These are phyloP conservation scores for Odontamblyopus rebecca DNA, from an alignment of 2,797 vertebrate genomes.

Conservation along the genomic window DNA sequence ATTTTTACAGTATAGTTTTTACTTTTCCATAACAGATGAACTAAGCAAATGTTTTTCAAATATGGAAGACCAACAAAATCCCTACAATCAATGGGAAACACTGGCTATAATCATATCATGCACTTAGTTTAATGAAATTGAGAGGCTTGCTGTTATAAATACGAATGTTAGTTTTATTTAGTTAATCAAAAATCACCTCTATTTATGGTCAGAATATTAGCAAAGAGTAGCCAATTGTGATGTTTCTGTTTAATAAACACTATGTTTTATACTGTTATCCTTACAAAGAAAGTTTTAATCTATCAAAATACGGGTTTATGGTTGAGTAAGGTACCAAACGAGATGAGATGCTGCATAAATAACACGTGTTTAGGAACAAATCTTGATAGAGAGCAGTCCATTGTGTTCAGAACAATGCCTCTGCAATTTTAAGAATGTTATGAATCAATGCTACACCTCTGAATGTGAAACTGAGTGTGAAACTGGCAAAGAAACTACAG, in stretches of 20 bases:
- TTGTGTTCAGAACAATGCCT: neutral
- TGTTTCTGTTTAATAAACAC: too few relatives aligned
- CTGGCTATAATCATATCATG: neutral
- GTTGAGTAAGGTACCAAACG: neutral
- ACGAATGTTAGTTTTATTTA: neutral
- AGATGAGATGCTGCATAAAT: neutral
- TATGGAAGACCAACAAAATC: neutral
- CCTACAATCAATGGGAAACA: neutral
- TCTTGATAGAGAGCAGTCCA: neutral
- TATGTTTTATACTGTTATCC: too few relatives aligned
- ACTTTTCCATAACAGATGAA: too few relatives aligned
- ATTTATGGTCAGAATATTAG: too few relatives aligned
- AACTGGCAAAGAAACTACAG: neutral
- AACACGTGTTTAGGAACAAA: neutral
- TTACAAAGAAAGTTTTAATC: too few relatives aligned
- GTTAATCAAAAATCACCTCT: too few relatives aligned
- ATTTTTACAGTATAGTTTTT: neutral
- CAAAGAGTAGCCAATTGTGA: too few relatives aligned
- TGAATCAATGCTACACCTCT: neutral
- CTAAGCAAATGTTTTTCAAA: neutral
- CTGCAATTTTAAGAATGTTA: neutral
- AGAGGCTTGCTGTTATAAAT: neutral
- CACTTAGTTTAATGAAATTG: neutral
- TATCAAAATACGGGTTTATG: too few relatives aligned
- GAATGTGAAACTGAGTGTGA: neutral